A percentile compares a stretch with the other conserved stretches of the same genome.
phyloP scores from a whole-genome alignment of 2,797 vertebrate species.

The Phalanger gymnotis region DNA sequence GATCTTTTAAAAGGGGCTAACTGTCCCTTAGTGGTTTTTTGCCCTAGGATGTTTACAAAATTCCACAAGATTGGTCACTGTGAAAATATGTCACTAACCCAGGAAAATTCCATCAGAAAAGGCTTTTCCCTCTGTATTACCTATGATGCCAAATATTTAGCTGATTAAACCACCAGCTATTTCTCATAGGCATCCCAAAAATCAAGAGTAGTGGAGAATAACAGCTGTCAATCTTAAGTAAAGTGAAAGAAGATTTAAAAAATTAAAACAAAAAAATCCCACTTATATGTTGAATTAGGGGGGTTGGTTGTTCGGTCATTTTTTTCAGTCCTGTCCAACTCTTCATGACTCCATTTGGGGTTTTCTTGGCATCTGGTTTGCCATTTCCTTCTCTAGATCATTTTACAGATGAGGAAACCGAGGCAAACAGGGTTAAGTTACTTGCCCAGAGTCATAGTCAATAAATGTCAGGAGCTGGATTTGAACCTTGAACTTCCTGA shows the following conservation, averaged over 20 bases:
- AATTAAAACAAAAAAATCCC: not conserved
- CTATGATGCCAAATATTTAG: not conserved
- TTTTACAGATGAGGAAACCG: too few relatives aligned
- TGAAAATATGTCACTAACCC: constrained; percentile 14
- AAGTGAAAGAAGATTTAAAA: not conserved
- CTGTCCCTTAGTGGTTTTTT: not conserved
- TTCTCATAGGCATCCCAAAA: constrained; percentile 15
- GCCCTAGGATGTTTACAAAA: not conserved
- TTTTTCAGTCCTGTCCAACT: not conserved
- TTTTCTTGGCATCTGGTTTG: not conserved
- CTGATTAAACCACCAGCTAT: not conserved
- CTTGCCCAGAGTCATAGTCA: too few relatives aligned
- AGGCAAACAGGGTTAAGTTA: too few relatives aligned
- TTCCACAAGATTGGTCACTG: not conserved
- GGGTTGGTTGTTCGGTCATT: not conserved
- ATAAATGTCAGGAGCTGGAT: too few relatives aligned
- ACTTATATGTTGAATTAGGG: not conserved
- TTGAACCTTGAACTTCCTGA: not conserved
- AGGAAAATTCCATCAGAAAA: constrained; percentile 4
- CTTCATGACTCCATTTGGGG: not conserved
- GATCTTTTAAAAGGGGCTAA: constrained; percentile 18
- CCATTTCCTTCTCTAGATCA: too few relatives aligned
- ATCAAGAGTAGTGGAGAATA: constrained; percentile 43
- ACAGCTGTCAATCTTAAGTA: constrained; percentile 21
- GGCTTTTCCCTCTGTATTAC: constrained; percentile 7